A percentile compares a stretch with the other conserved stretches of the same genome.
Evolutionary conservation across 2,888 invertebrate species (phyloP).

Genomic region (Galeopsomyia nigrocyanea): DNA sequence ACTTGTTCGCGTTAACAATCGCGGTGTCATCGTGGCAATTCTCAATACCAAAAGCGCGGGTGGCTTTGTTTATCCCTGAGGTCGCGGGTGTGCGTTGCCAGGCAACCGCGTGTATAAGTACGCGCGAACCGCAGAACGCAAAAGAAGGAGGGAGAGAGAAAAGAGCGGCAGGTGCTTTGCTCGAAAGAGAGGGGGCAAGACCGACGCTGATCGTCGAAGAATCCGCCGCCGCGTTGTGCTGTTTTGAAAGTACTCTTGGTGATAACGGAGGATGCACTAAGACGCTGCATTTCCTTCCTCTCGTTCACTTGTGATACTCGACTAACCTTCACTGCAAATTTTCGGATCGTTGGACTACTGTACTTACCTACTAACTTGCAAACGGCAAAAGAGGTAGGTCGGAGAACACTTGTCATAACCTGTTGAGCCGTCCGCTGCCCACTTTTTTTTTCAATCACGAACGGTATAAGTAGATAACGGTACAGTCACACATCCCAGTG

Average conservation of each 20-base stretch:
- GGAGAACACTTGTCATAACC: slow-evolving; percentile 19
- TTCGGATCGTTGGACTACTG: too few relatives aligned
- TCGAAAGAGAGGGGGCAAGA: not conserved
- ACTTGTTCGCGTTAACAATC: too few relatives aligned
- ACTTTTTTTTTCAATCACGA: not conserved
- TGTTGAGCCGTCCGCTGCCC: slow-evolving; percentile 24
- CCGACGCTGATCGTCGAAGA: slow-evolving; percentile 3
- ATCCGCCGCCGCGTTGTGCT: not conserved
- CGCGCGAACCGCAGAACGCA: not conserved
- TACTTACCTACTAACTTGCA: too few relatives aligned
- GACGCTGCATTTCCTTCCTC: too few relatives aligned
- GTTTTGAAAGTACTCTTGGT: too few relatives aligned
- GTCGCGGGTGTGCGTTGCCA: slow-evolving; percentile 18
- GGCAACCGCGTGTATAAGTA: slow-evolving; percentile 2
- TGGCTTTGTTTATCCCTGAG: slow-evolving; percentile 15
- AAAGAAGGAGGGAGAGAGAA: not conserved
- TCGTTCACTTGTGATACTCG: too few relatives aligned
- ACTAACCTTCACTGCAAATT: too few relatives aligned
- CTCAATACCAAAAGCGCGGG: not conserved
- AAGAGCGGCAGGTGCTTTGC: too few relatives aligned
- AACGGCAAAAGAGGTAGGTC: not conserved
- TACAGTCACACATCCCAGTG: slow-evolving; percentile 24
- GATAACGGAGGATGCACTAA: too few relatives aligned
- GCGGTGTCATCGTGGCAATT: not conserved
- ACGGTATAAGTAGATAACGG: slow-evolving; percentile 25